Conservation (phyloP, 2,888 invertebrate genomes). For the Rugalucina vietnamica region DNA sequence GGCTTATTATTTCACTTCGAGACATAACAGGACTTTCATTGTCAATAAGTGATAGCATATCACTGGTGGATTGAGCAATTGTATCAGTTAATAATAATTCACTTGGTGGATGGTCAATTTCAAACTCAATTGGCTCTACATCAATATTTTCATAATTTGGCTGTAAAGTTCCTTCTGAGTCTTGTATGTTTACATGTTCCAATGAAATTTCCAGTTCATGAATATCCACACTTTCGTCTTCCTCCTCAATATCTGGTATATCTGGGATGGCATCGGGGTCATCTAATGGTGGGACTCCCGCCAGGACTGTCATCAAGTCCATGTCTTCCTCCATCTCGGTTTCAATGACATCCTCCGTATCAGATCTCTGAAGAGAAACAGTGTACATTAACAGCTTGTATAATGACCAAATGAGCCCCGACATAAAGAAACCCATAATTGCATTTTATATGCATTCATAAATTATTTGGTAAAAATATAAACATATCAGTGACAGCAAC, state of each 20-base stretch:
- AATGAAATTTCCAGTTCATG: background rate
- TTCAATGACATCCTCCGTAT: background rate
- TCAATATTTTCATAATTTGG: background rate
- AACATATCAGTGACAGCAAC: too few relatives aligned
- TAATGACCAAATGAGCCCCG: background rate
- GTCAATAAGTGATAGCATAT: background rate
- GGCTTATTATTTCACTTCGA: background rate
- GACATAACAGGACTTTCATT: background rate
- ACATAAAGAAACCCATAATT: background rate
- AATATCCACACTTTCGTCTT: background rate
- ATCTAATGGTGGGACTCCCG: background rate
- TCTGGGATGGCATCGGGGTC: background rate
- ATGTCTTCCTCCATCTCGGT: background rate
- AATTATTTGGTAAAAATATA: too few relatives aligned
- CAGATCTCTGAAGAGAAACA: background rate
- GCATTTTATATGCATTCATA: background rate
- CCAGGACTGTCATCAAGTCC: background rate
- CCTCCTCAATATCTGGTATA: background rate
- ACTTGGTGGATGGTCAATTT: background rate
- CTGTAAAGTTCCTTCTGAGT: background rate
- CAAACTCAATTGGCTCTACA: background rate
- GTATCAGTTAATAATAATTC: background rate
- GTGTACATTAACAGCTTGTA: background rate
- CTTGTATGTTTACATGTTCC: background rate
- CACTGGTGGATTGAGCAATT: background rate